Evolutionary conservation across 2,797 vertebrate species (phyloP).

Genomic region (Eupleurogrammus muticus): DNA sequence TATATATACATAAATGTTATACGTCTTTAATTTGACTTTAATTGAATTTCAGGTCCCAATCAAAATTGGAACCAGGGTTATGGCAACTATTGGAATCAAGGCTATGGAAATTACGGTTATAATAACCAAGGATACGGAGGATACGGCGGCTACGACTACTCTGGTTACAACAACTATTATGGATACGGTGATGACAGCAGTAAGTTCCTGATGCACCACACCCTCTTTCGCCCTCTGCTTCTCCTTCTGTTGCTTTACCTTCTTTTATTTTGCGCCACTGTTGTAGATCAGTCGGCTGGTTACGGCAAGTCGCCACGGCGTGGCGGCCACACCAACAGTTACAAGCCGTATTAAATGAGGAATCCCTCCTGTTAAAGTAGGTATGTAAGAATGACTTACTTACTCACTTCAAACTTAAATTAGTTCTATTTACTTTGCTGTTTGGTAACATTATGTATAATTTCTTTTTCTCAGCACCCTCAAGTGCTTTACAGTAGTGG

Average conservation of each 20-base stretch:
- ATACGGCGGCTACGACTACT: constrained; percentile 97
- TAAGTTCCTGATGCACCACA: constrained; percentile 83
- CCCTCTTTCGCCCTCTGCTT: neutral
- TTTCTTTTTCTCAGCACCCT: constrained; percentile 97
- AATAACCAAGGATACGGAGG: constrained; percentile 97
- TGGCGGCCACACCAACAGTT: constrained; percentile 98
- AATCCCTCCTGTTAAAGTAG: constrained; percentile 88
- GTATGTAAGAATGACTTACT: constrained; percentile 85
- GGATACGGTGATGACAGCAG: constrained; percentile 98
- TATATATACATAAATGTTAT: no score
- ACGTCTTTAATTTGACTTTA: neutral
- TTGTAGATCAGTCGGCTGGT: constrained; percentile 95
- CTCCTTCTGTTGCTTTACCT: neutral
- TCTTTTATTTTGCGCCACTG: constrained; percentile 27
- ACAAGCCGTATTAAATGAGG: constrained; percentile 98
- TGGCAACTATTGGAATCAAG: constrained; percentile 98
- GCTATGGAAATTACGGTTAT: constrained; percentile 97
- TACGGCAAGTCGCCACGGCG: constrained; percentile 98
- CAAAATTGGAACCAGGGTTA: constrained; percentile 99
- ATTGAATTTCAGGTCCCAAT: constrained; percentile 87
- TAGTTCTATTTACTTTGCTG: constrained; percentile 85
- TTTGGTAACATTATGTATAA: constrained; percentile 87
- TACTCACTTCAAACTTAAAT: constrained; percentile 49
- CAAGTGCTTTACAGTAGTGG: constrained; percentile 96
- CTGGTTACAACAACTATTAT: constrained; percentile 99